phyloP scores from a whole-genome alignment of 1,140 invertebrate species.

The Drosophila yakuba region DNA sequence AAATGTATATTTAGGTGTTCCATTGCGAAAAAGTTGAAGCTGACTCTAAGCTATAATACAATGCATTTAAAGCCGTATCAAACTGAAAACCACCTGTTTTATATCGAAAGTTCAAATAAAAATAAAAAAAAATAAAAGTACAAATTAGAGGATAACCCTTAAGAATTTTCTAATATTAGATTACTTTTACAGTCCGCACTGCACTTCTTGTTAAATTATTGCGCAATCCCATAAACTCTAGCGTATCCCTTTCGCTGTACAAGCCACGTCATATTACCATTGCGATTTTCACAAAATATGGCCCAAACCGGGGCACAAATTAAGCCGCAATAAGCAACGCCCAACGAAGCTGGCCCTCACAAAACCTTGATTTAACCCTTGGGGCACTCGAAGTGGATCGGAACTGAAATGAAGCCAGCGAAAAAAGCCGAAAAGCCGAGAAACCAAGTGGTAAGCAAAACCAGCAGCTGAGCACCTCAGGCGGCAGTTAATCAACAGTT shows the following conservation, averaged over 20 bases:
- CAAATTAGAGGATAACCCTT: too few species aligned
- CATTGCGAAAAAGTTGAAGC: neutral
- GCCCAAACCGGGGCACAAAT: slow-evolving; percentile 23
- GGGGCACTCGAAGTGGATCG: slow-evolving; percentile 34
- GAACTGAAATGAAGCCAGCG: slow-evolving; percentile 33
- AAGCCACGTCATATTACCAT: neutral
- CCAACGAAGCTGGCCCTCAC: slow-evolving; percentile 5
- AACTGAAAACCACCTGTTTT: neutral
- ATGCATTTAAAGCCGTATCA: neutral
- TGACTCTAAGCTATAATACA: too few species aligned
- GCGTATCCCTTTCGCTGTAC: neutral
- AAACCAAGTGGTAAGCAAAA: slow-evolving; percentile 34
- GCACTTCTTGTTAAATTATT: slow-evolving; percentile 2
- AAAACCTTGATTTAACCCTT: slow-evolving; percentile 62
- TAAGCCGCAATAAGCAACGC: slow-evolving; percentile 1
- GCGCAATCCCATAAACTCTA: slow-evolving; percentile 1
- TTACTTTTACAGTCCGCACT: neutral
- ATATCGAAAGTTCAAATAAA: neutral
- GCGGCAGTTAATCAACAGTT: slow-evolving; percentile 76
- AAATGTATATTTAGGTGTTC: neutral
- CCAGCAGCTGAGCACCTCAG: slow-evolving; percentile 69
- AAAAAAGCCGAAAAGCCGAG: slow-evolving; percentile 15
- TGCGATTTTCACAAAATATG: slow-evolving; percentile 8
- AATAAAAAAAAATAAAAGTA: too few species aligned
- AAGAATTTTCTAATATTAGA: too few species aligned